Percentiles rank a stretch among this genome's conserved stretches.
Conservation (phyloP, 1,140 invertebrate genomes). For the Drosophila cardini region DNA sequence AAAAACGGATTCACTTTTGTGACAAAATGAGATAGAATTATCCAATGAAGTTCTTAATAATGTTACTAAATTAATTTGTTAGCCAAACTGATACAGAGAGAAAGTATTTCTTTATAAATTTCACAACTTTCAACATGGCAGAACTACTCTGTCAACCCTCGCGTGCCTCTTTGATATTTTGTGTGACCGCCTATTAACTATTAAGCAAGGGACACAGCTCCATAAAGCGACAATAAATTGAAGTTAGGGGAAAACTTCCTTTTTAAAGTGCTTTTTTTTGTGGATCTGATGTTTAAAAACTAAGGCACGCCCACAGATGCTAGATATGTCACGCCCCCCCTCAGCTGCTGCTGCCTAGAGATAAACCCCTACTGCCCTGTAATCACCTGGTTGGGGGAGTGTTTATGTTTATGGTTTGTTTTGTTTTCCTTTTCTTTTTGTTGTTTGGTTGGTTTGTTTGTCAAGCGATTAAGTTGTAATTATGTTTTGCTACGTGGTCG, state of each 20-base stretch:
- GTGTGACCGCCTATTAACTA: constrained; percentile 64
- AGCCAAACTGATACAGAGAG: too few relatives aligned
- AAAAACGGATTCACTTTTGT: too few relatives aligned
- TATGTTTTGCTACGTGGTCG: constrained; percentile 75
- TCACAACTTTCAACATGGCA: too few relatives aligned
- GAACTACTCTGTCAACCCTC: constrained; percentile 41
- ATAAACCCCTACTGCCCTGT: background rate
- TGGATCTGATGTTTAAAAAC: constrained; percentile 70
- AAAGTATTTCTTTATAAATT: too few relatives aligned
- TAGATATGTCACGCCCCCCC: constrained; percentile 11
- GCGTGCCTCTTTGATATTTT: constrained; percentile 24
- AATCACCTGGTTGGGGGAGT: constrained; percentile 42
- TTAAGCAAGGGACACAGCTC: constrained; percentile 63
- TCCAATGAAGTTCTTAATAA: too few relatives aligned
- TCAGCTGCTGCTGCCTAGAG: background rate
- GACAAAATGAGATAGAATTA: too few relatives aligned
- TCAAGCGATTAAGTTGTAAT: constrained; percentile 81
- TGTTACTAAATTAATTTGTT: too few relatives aligned
- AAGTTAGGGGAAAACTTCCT: constrained; percentile 5
- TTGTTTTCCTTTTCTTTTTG: too few relatives aligned
- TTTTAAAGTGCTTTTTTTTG: constrained; percentile 70
- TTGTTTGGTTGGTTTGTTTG: constrained; percentile 69
- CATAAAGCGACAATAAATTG: constrained; percentile 25
- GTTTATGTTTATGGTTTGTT: constrained; percentile 63
- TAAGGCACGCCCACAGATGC: constrained; percentile 49